Percentiles rank a stretch among this genome's conserved stretches.
These are phyloP conservation scores for Pithys albifrons DNA, from an alignment of 2,113 vertebrate species.

Conservation along the genomic window DNA sequence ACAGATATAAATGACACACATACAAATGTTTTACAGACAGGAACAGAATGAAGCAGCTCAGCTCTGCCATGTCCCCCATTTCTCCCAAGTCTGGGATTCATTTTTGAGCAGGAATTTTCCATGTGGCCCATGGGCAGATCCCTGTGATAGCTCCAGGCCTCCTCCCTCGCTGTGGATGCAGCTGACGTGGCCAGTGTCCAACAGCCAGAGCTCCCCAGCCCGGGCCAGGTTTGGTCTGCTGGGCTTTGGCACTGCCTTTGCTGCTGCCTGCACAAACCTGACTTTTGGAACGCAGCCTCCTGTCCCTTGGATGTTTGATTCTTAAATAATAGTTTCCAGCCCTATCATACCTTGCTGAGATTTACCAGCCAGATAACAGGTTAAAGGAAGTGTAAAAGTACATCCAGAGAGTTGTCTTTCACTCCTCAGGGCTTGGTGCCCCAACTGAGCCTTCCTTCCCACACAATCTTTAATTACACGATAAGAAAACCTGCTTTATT, in stretches of 20 bases:
- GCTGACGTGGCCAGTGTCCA: neutral
- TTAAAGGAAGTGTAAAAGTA: constrained; percentile 8
- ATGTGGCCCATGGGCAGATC: neutral
- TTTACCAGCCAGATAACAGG: constrained; percentile 10
- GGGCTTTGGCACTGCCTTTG: neutral
- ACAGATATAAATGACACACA: neutral
- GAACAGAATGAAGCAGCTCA: neutral
- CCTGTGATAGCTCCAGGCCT: neutral
- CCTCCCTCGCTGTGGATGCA: neutral
- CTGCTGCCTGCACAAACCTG: constrained; percentile 63
- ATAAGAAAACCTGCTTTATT: neutral
- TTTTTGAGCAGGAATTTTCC: constrained; percentile 19
- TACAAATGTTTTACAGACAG: neutral
- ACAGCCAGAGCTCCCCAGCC: neutral
- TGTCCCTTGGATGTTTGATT: neutral
- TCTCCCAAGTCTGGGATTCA: neutral
- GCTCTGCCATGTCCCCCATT: neutral
- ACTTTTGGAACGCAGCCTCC: constrained; percentile 15
- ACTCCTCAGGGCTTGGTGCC: neutral
- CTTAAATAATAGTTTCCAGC: constrained; percentile 13
- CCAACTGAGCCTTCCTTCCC: neutral
- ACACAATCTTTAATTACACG: neutral
- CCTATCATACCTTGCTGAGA: neutral
- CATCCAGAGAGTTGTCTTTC: neutral
- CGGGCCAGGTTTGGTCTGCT: neutral